Base-by-base conservation (phyloP, 2,113 vertebrate genomes). In the Catagonus wagneri region DNA sequence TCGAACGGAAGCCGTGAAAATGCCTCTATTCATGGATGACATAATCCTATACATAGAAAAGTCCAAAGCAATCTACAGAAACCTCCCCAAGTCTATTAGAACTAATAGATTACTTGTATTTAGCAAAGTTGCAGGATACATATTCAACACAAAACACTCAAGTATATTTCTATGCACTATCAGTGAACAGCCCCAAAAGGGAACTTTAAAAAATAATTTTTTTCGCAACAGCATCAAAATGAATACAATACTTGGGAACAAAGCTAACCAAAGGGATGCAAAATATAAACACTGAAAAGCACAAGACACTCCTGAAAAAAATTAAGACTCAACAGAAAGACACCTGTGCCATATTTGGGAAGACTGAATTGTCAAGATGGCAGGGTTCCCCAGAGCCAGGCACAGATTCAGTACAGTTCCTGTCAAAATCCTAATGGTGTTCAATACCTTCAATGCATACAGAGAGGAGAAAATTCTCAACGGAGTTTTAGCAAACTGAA, bases 221-320 rank as follows among this genome's bases (percentile, higher is more conserved):
- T 66, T 85, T 76, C 83, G 13, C 61, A 56, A 68, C 27, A 68
- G 15, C 14, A 96, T 72, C 44, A 89, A 94, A 89, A 92, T 61
- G 52, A 96, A 69, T 52, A 72, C 83, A 92, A 60, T 92, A 20
- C 6, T 74, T 74, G 76, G 36, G 20, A 87, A 93, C 60, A 87
- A 80, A 68, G 39, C 69, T 78, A 93, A 50, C 12, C 36, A 89
- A 96, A 60, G 56, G 80, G 15, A n/a, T 56, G 9, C 22, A 72
- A 44, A 61, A 88, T 9, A 58, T 68, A 44, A 7, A 76, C 19
- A 71, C 39, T 68, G 78, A 89, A 86, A 90, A 78, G 14, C 58
- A 85, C 19, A 56, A 92, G 84, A 56, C 39, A 61, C 11, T 36
- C 1, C 71, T 61, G 50, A 93, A 88, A 66, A 44, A 83, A 74